Percentiles rank a stretch among this genome's conserved stretches.
Conservation (phyloP, 2,888 invertebrate species). For the Morpho achilles region DNA sequence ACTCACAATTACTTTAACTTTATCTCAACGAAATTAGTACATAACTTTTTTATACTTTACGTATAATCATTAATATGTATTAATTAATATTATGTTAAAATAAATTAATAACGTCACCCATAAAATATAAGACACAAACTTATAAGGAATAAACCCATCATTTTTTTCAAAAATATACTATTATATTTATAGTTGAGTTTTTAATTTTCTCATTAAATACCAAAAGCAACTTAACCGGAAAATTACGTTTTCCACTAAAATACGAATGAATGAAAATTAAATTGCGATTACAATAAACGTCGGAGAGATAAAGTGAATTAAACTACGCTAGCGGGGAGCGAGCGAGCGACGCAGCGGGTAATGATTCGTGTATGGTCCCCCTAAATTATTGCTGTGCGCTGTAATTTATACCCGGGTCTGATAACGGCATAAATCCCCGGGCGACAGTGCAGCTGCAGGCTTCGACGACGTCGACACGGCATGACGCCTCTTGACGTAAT, state of each 20-base stretch:
- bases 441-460: slow-evolving; percentile 62
- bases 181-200: too few species aligned
- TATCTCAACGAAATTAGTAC: too few species aligned
- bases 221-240: neutral
- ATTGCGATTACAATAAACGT: slow-evolving; percentile 60
- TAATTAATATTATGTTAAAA: too few species aligned
- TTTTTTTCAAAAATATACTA: too few species aligned
- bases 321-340: slow-evolving; percentile 45
- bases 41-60: too few species aligned
- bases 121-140: too few species aligned
- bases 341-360: slow-evolving; percentile 66
- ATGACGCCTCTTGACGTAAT: slow-evolving; percentile 62
- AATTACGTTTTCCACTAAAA: slow-evolving; percentile 10
- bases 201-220: too few species aligned
- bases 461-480: slow-evolving; percentile 64
- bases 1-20: too few species aligned
- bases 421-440: slow-evolving; percentile 75
- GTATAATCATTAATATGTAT: too few species aligned
- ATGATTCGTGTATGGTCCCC: slow-evolving; percentile 76
- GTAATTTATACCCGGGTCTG: slow-evolving; percentile 73
- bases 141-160: too few species aligned
- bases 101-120: too few species aligned
- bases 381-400: slow-evolving; percentile 73
- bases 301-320: slow-evolving; percentile 70
- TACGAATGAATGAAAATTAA: slow-evolving; percentile 37